Conservation (phyloP, 2,113 vertebrate genomes). For the Gila orcuttii region DNA sequence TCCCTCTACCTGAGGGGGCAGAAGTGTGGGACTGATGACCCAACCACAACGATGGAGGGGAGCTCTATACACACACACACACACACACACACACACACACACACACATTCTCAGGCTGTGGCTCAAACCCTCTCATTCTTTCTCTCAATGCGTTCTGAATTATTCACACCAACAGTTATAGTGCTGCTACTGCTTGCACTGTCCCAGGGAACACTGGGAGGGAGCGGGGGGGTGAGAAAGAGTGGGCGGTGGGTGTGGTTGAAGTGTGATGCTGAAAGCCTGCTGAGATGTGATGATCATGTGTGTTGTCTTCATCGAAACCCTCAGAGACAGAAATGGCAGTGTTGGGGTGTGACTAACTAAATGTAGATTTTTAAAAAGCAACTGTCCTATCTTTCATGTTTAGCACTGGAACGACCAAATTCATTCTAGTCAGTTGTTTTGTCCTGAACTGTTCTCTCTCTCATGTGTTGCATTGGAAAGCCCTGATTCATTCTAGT, state of each 20-base stretch:
- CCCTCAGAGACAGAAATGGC: background rate
- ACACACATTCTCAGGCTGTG: constrained; percentile 24
- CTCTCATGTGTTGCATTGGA: background rate
- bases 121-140: constrained; percentile 21
- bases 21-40: background rate
- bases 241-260: constrained; percentile 3
- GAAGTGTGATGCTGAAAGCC: constrained; percentile 41
- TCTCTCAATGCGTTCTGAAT: constrained; percentile 48
- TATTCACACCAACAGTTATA: constrained; percentile 57
- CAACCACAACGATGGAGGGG: background rate
- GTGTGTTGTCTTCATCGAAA: constrained; percentile 12
- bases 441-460: background rate
- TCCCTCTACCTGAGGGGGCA: background rate
- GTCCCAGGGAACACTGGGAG: background rate
- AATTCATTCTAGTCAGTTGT: background rate
- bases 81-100: constrained; percentile 2
- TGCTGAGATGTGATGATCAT: constrained; percentile 28
- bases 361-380: background rate
- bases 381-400: background rate
- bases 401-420: background rate
- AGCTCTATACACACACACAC: background rate
- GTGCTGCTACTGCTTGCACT: constrained; percentile 37
- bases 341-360: background rate
- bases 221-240: background rate
- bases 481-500: background rate